Percentiles rank a stretch among this genome's conserved stretches.
These are phyloP conservation scores for Tenualosa ilisha DNA, from an alignment of 2,797 vertebrate genomes.

Conservation along the genomic window DNA sequence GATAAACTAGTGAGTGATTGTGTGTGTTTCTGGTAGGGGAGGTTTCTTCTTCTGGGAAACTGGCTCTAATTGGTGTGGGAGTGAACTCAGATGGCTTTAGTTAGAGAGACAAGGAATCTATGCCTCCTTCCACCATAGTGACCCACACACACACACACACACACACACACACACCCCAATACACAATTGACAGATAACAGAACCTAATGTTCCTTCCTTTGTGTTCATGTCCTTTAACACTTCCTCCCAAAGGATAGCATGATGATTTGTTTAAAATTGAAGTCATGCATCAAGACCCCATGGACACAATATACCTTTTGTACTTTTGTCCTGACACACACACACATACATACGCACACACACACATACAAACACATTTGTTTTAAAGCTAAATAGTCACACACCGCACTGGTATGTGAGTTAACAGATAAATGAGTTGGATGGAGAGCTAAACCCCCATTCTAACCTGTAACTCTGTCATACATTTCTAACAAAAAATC, in stretches of 20 bases:
- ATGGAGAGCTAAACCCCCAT: too few species aligned
- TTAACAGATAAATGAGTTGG: too few species aligned
- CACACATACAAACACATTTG: background rate
- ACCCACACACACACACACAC: background rate
- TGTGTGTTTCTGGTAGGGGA: conserved; percentile 47
- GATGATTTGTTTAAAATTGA: background rate
- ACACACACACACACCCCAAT: background rate
- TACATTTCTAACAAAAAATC: too few species aligned
- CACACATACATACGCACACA: conserved; percentile 11
- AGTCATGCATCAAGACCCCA: background rate
- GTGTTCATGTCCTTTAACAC: background rate
- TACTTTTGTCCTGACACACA: background rate
- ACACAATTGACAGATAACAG: background rate
- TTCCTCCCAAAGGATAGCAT: background rate
- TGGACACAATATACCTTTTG: background rate
- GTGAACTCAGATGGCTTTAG: conserved; percentile 73
- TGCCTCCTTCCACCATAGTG: background rate
- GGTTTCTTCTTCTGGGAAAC: conserved; percentile 72
- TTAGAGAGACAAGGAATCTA: conserved; percentile 67
- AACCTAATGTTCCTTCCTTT: background rate
- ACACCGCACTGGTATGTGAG: too few species aligned
- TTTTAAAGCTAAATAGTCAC: too few species aligned
- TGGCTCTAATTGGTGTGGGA: conserved; percentile 71
- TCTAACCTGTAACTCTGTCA: too few species aligned
- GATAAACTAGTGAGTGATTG: background rate